Base-by-base conservation (phyloP, 2,888 invertebrate species). In the Cosmia trapezina region DNA sequence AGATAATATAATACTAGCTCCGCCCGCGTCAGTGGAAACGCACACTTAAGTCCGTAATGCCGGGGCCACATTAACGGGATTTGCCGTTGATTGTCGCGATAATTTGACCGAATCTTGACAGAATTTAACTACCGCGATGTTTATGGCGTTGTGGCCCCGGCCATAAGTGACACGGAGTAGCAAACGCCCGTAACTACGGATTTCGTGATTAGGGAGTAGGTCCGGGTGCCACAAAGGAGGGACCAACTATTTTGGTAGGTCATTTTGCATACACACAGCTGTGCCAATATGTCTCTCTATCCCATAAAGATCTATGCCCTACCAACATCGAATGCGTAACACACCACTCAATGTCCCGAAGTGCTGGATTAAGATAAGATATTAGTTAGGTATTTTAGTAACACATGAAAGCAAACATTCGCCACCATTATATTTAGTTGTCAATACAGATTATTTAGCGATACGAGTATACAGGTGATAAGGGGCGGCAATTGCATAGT, bases 311-410 rank as follows among this genome's bases (percentile, higher is more conserved):
- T 47, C 17, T 47, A 41, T 8, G 19, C 4, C 19, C 8, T 45
- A 4, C 45, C 33, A 53, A 66, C 65, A 17, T 12, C 9, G 49
- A 14, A 41, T 56, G 5, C 17, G 19, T 17, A 45, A 14, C 33
- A 51, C 19, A 56, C 6, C 61, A 59, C 72, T 72, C 57, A 4
- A 64, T 33, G 19, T 43, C 11, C 17, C 43, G 60, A 67, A 67
- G 67, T 73, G 59, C 12, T 45, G 73, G 54, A 72, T 78, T 56
- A 54, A 33, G 77, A 77, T 78, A 63, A 72, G 57, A 60, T 71
- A 70, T 28, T 54, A 17, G 22, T 7, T 54, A 22, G 41, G 5
- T 60, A 62, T 43, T 33, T 53, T 43, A 57, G 33, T 54, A 59
- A 54, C 62, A 74, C 65, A 78, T 37, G 37, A 70, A 70, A 12